Evolutionary conservation across 2,888 invertebrate species (phyloP), one percentile per base, ranked within the genome.

Genomic region (Dusona sp.): DNA sequence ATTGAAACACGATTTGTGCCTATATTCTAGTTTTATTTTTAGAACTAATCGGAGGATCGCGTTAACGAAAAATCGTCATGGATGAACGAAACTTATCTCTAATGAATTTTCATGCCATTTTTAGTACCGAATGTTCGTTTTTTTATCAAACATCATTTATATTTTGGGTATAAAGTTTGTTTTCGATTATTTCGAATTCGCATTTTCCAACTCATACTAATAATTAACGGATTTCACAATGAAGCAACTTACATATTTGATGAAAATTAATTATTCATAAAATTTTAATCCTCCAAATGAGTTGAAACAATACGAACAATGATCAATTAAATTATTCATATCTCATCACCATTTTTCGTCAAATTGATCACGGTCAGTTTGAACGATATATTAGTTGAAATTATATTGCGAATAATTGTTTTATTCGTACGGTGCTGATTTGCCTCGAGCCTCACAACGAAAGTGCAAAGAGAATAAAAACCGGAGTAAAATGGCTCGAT

Each of bases 401-500:
- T 57, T 25, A 25, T 57, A 57, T 29, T 57, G 57, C 57, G 25
- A 57, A 57, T 57, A 25, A 57, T 57, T 57, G 57, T 57, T 57
- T 54, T 57, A 57, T 25, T 57, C 57, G 57, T 57, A 57, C 57
- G 57, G 57, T 57, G 57, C 57, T 57, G 57, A 25, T 25, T 57
- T 4, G 54, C 22, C 54, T 57, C 54, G 22, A 25, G 54, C 25
- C 54, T 57, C 22, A 11, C 48, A 48, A 4, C 54, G 25, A n/a
- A 54, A n/a, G 54, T 54, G n/a, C 25, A 22, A 57, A 57, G 11
- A 25, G 25, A 13, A 57, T 57, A 25, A n/a, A 8, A 29, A 33
- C 77, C 3, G 48, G 61, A 79, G 45, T 9, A 51, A 57, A 38
- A n/a, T n/a, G 48, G 42, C 42, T 68, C n/a, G 61, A 68, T 68